A percentile compares a stretch with the other conserved stretches of the same genome.
Conservation (phyloP, 1,140 invertebrate species). For the Anagrus nilaparvatae region DNA sequence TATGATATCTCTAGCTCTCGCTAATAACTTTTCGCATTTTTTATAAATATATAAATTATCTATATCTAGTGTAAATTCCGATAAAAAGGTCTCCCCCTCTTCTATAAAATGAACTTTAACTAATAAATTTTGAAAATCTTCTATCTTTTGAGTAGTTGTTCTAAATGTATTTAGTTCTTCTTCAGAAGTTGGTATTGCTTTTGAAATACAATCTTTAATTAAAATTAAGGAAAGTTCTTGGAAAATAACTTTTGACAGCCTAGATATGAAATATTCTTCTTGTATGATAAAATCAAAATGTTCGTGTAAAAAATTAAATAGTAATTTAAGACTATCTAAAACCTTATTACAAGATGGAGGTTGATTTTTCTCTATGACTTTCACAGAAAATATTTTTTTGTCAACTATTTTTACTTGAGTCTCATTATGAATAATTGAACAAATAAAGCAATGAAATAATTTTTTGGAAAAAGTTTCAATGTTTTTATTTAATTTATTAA, state of each 20-base stretch:
- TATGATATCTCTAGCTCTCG: conserved; percentile 62
- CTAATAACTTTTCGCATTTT: conserved; percentile 61
- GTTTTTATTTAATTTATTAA: conserved; percentile 39
- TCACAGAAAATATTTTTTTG: conserved; percentile 38
- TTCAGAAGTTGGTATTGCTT: conserved; percentile 64
- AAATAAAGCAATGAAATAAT: conserved; percentile 44
- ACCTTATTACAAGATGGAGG: conserved; percentile 47
- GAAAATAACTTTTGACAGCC: conserved; percentile 51
- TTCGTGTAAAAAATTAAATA: conserved; percentile 50
- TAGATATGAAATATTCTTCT: conserved; percentile 46
- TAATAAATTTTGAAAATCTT: conserved; percentile 57
- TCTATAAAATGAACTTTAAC: conserved; percentile 46
- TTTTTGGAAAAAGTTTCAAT: conserved; percentile 42
- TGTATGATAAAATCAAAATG: conserved; percentile 46
- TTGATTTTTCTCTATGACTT: conserved; percentile 36
- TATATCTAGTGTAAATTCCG: conserved; percentile 63
- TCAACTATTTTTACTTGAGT: conserved; percentile 35
- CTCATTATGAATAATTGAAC: conserved; percentile 45
- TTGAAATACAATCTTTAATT: conserved; percentile 62
- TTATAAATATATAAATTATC: conserved; percentile 70
- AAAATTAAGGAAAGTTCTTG: conserved; percentile 54
- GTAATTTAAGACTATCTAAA: conserved; percentile 47
- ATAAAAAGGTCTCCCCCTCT: conserved; percentile 31
- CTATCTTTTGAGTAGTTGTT: conserved; percentile 50
- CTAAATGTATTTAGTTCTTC: conserved; percentile 58